phyloP scores from a whole-genome alignment of 1,140 invertebrate genomes.

The Steinernema feltiae region DNA sequence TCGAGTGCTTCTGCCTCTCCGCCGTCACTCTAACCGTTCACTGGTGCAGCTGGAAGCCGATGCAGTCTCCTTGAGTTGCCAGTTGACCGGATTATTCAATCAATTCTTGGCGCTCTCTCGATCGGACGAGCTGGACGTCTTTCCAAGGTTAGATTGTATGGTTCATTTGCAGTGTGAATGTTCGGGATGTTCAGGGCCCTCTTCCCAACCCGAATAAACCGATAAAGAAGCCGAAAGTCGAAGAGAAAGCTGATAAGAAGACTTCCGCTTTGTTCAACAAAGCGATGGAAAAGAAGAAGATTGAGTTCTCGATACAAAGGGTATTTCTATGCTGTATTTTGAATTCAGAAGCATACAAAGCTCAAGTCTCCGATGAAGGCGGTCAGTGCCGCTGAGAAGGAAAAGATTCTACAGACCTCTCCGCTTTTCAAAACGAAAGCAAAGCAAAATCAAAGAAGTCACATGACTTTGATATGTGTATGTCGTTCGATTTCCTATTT shows the following conservation, averaged over 20 bases:
- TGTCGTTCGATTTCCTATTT: background rate
- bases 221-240: background rate
- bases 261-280: background rate
- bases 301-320: background rate
- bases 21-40: background rate
- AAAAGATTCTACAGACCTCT: background rate
- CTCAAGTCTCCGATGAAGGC: background rate
- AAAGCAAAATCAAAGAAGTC: too few relatives aligned
- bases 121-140: too few relatives aligned
- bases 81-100: too few relatives aligned
- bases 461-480: constrained; percentile 8
- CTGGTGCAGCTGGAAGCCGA: too few relatives aligned
- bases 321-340: background rate
- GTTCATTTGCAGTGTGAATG: background rate
- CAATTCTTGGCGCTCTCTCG: too few relatives aligned
- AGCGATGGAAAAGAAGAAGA: background rate
- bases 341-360: background rate
- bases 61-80: too few relatives aligned
- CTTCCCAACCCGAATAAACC: background rate
- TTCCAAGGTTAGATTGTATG: too few relatives aligned
- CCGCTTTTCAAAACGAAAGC: background rate
- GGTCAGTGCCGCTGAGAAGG: background rate
- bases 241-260: background rate
- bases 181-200: background rate
- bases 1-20: background rate